These are phyloP conservation scores for Morpho achilles DNA, from an alignment of 2,888 invertebrate species.

Conservation along the genomic window DNA sequence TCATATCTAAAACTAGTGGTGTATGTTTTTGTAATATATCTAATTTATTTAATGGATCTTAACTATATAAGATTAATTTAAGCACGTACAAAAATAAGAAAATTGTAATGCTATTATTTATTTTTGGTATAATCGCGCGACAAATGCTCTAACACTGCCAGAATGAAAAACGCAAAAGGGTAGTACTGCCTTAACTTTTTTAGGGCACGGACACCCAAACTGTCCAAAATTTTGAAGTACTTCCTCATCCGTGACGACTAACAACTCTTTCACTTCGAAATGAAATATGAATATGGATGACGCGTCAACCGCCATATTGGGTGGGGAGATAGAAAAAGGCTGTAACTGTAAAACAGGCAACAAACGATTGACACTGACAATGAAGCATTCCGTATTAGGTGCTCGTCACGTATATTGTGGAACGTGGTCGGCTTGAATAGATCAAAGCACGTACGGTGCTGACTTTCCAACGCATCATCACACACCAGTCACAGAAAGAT, in stretches of 20 bases:
- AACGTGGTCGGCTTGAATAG: constrained; percentile 53
- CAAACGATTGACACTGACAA: constrained; percentile 69
- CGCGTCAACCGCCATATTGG: constrained; percentile 54
- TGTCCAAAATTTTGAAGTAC: constrained; percentile 5
- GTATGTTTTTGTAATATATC: too few relatives aligned
- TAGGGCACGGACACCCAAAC: background rate
- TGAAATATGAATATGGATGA: constrained; percentile 61
- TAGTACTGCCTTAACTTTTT: too few relatives aligned
- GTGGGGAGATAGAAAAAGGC: constrained; percentile 51
- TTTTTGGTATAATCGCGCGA: too few relatives aligned
- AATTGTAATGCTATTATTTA: too few relatives aligned
- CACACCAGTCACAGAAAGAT: constrained; percentile 39
- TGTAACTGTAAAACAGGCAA: constrained; percentile 70
- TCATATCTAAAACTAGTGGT: too few relatives aligned
- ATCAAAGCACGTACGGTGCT: constrained; percentile 43
- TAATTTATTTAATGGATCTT: too few relatives aligned
- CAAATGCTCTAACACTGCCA: too few relatives aligned
- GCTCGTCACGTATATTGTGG: constrained; percentile 56
- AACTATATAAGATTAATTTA: too few relatives aligned
- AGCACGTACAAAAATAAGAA: too few relatives aligned
- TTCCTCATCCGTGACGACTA: constrained; percentile 33
- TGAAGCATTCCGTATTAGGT: constrained; percentile 61
- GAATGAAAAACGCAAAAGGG: too few relatives aligned
- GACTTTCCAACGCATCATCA: constrained; percentile 61
- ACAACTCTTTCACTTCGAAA: constrained; percentile 51